A percentile compares a stretch with the other conserved stretches of the same genome.
These are phyloP conservation scores for Monochamus alternatus DNA, from an alignment of 2,888 invertebrate species.

Conservation along the genomic window DNA sequence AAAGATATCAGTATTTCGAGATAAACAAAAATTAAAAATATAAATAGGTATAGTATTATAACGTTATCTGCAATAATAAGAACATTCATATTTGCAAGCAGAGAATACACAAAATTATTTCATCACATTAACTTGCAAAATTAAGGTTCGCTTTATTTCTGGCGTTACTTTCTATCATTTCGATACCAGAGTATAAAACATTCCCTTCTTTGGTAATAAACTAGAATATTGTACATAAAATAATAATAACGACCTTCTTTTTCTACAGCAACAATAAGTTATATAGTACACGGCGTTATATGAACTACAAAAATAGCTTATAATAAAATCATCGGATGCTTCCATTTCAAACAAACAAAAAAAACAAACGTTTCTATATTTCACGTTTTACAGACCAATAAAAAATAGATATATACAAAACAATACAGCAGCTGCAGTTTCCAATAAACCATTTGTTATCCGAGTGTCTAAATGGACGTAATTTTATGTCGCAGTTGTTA, in stretches of 20 bases:
- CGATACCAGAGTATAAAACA: too few species aligned
- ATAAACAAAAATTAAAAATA: too few species aligned
- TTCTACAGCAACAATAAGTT: neutral
- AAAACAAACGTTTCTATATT: constrained; percentile 24
- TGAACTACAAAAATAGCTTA: neutral
- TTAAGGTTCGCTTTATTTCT: too few species aligned
- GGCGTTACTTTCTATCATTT: too few species aligned
- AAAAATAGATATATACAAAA: constrained; percentile 24
- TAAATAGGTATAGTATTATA: too few species aligned
- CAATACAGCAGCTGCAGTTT: constrained; percentile 10
- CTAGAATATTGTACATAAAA: too few species aligned
- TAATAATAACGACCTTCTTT: neutral
- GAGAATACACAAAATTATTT: too few species aligned
- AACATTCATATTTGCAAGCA: too few species aligned
- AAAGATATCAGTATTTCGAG: too few species aligned
- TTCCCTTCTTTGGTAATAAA: too few species aligned
- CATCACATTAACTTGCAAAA: too few species aligned
- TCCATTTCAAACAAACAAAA: neutral
- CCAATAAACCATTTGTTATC: constrained; percentile 17
- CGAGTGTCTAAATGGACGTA: constrained; percentile 10
- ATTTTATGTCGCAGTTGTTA: constrained; percentile 22
- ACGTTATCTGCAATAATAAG: too few species aligned
- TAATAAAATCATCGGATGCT: neutral
- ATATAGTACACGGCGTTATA: neutral
- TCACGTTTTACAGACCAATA: constrained; percentile 12